Conservation (phyloP, 2,113 vertebrate genomes). For the Lepus europaeus region DNA sequence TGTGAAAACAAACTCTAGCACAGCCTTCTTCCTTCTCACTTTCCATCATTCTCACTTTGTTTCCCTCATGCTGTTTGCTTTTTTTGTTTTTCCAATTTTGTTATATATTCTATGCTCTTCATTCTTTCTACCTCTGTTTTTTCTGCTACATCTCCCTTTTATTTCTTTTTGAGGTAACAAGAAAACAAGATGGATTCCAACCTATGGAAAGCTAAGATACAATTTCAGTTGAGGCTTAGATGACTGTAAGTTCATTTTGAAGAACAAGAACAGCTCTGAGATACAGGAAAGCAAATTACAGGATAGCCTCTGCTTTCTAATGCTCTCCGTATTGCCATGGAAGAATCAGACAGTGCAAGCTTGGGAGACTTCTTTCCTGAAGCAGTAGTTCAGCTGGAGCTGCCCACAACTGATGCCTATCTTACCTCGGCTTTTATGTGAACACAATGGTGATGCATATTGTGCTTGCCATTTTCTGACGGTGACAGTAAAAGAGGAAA, state of each 20-base stretch:
- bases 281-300: not conserved
- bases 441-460: not conserved
- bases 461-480: not conserved
- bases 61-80: not conserved
- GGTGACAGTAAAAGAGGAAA: not conserved
- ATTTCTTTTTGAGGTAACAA: conserved; percentile 14
- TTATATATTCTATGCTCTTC: not conserved
- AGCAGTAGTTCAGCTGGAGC: conserved; percentile 26
- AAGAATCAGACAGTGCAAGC: not conserved
- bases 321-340: not conserved
- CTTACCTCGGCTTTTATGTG: not conserved
- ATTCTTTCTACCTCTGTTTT: not conserved
- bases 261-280: not conserved
- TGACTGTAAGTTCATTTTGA: not conserved
- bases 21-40: not conserved
- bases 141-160: too few relatives aligned
- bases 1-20: not conserved
- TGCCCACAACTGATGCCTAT: not conserved
- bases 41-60: conserved; percentile 2
- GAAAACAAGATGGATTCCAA: conserved; percentile 30
- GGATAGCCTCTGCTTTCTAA: not conserved
- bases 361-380: conserved; percentile 5
- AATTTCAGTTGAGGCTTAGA: not conserved
- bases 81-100: not conserved
- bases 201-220: not conserved